These are phyloP conservation scores for Drosophila triauraria DNA, from an alignment of 1,140 invertebrate genomes.

Conservation along the genomic window DNA sequence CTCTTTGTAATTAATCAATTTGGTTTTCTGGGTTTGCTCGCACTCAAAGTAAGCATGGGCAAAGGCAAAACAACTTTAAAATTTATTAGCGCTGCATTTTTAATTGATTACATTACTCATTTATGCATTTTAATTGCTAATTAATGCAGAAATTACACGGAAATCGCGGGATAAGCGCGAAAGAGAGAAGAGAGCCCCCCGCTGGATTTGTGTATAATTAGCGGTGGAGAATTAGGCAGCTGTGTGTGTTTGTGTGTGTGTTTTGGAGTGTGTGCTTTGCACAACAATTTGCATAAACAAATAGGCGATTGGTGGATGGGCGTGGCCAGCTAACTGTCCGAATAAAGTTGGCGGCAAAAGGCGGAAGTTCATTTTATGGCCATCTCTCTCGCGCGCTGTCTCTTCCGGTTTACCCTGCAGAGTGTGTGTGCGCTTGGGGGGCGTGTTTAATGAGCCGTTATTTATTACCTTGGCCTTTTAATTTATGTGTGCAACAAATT, in stretches of 20 bases:
- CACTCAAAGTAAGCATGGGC: neutral
- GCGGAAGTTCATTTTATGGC: conserved; percentile 66
- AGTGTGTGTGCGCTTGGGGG: conserved; percentile 15
- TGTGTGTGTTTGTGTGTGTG: conserved; percentile 14
- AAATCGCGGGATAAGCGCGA: conserved; percentile 12
- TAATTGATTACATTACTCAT: conserved; percentile 69
- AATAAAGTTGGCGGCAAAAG: conserved; percentile 28
- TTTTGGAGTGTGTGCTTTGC: conserved; percentile 54
- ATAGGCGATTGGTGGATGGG: conserved; percentile 32
- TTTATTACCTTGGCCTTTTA: conserved; percentile 76
- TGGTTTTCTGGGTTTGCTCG: neutral
- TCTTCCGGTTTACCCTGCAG: conserved; percentile 11
- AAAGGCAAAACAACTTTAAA: conserved; percentile 24
- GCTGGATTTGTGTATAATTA: conserved; percentile 66
- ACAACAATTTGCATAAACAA: conserved; percentile 75
- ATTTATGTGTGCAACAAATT: conserved; percentile 81
- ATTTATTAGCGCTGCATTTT: conserved; percentile 67
- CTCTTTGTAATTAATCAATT: neutral
- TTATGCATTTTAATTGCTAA: conserved; percentile 79
- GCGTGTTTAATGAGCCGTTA: conserved; percentile 75
- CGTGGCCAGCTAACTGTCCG: conserved; percentile 8
- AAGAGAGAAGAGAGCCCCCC: neutral
- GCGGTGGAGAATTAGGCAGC: conserved; percentile 37
- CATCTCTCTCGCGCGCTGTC: conserved; percentile 12
- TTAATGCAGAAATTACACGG: conserved; percentile 68